A percentile compares a stretch with the other conserved stretches of the same genome.
Conservation (phyloP, 2,888 invertebrate genomes). For the Bugulina stolonifera region DNA sequence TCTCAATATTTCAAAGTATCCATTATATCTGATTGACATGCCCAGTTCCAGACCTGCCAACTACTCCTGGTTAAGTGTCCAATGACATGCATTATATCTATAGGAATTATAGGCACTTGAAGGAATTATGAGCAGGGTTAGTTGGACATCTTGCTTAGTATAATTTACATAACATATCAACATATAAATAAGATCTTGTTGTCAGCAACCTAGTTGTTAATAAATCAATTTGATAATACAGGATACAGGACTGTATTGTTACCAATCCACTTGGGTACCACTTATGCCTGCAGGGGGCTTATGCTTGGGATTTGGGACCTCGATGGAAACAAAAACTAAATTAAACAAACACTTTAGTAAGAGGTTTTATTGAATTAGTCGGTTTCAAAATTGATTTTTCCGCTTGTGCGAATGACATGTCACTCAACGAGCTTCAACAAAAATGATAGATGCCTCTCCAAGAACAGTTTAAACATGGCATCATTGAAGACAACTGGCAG, state of each 20-base stretch:
- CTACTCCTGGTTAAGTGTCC: background rate
- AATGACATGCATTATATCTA: background rate
- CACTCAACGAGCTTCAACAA: background rate
- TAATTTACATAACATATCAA: no score
- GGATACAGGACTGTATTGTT: no score
- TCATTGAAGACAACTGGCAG: no score
- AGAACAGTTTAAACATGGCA: no score
- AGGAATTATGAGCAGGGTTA: no score
- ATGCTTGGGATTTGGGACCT: slow-evolving; percentile 10
- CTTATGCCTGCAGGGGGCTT: background rate
- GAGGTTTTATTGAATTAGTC: slow-evolving; percentile 8
- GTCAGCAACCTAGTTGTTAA: no score
- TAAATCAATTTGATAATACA: no score
- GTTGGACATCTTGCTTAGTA: no score
- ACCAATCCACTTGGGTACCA: slow-evolving; percentile 13
- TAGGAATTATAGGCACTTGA: background rate
- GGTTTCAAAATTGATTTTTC: slow-evolving; percentile 17
- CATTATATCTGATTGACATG: background rate
- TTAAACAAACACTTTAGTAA: background rate
- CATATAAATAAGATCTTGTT: no score
- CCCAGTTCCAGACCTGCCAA: slow-evolving; percentile 12
- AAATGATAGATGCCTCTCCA: no score
- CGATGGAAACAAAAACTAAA: slow-evolving; percentile 12
- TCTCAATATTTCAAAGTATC: background rate
- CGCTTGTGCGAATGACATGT: background rate